phyloP scores from a whole-genome alignment of 2,113 vertebrate genomes.

The Rattus rattus region DNA sequence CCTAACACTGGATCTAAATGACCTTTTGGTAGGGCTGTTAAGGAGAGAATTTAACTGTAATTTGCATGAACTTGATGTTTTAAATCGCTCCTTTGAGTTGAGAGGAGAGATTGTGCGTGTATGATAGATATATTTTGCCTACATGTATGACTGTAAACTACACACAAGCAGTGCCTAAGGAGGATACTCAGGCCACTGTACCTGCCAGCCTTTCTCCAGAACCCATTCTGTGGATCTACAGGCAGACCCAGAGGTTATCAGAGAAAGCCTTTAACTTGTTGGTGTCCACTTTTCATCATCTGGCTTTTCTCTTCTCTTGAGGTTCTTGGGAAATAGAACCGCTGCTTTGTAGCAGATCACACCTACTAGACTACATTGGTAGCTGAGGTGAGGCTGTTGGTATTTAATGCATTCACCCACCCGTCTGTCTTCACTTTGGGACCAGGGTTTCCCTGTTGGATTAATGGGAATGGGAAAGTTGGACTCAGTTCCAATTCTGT shows the following conservation, averaged over 20 bases:
- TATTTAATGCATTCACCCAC: neutral
- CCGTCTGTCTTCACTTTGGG: neutral
- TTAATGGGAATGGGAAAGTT: slow-evolving; percentile 27
- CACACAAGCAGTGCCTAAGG: neutral
- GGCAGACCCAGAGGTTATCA: neutral
- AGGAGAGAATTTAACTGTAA: neutral
- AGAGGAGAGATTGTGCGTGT: too few species aligned
- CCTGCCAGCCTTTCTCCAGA: neutral
- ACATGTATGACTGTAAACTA: too few species aligned
- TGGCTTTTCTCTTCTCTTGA: slow-evolving; percentile 28
- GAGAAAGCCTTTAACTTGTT: neutral
- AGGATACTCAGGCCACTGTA: neutral
- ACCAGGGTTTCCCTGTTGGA: neutral
- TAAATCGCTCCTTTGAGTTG: slow-evolving; percentile 5
- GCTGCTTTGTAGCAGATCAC: neutral
- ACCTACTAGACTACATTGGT: fast-evolving
- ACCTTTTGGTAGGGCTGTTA: neutral
- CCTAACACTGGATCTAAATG: neutral
- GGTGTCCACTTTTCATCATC: neutral
- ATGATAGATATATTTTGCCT: neutral
- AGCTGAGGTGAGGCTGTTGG: neutral
- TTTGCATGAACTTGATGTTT: slow-evolving; percentile 17
- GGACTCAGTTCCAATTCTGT: neutral
- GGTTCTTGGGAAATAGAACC: neutral
- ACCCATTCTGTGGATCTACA: neutral